Base-by-base conservation (phyloP, 2,888 invertebrate genomes). In the Neoascia interrupta region DNA sequence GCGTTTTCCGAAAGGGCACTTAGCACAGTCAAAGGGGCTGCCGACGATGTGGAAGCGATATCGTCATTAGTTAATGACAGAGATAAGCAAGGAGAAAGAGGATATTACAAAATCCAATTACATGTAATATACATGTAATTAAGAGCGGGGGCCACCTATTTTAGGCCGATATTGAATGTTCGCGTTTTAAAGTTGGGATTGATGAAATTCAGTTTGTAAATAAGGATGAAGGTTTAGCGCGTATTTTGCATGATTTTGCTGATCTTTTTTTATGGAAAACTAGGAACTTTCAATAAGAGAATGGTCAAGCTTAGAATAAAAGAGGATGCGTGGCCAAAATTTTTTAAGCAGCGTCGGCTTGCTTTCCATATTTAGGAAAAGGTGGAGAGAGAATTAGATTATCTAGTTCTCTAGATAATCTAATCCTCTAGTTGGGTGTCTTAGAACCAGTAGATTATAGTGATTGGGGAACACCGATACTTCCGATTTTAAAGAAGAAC, bases 381-480 rank as follows among this genome's bases (percentile, higher is more conserved):
- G 15, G 43, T 45, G 5, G 58, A 58, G 26, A 1, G n/a, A 4
- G 58, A 39, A 10, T 10, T 64, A 10, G n/a, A 21, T 76, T 18
- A 19, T 10, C 15, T 63, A 3, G 72, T 43, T 2, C n/a, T n/a
- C n/a, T n/a, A n/a, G n/a, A n/a, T n/a, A n/a, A n/a, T n/a, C n/a
- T n/a, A n/a, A n/a, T n/a, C n/a, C n/a, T n/a, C n/a, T 16, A 16
- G 15, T 13, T 31, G 18, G 54, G 31, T 13, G 28, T 61, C 5
- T 18, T 64, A 19, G 11, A 23, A 8, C 61, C 41, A 41, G 36
- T 39, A 2, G 26, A 34, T 6, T 21, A n/a, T n/a, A 60, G 45
- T 21, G 34, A 64, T 26, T 85, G 84, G 84, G 85, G 76, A 6
- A 84, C 84, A 15, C 86, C 86, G n/a, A n/a, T n/a, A n/a, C n/a